Evolutionary conservation across 1,140 invertebrate species (phyloP), one percentile per base, ranked within the genome.

Genomic region (Liolophura sinensis): DNA sequence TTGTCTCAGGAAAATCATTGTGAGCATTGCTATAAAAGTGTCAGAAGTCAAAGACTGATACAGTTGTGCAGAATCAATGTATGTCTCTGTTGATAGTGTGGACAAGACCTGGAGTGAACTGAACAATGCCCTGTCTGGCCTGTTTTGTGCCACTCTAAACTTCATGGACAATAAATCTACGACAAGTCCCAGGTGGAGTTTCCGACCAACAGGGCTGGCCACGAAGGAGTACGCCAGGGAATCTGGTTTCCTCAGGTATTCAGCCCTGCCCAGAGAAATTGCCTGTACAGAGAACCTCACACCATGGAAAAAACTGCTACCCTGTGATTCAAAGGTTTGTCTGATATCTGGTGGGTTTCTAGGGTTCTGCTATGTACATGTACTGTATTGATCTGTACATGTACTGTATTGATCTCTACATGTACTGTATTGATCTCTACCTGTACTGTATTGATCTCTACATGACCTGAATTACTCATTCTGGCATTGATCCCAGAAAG

Each of bases 241-340:
- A 9, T 81, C 70, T 20, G 58, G 73, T 18, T 73, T 73, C 56
- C 62, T 93, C 51, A 87, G 93, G 70, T 98, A 98, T 87, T 90
- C 95, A 1, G 90, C 92, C 51, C 83, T 99, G 64, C 95, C 97
- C 0, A 87, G 92, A 67, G 97, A 99, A 89, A 93, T 96, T 77
- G 94, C 98, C 12, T 99, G 97, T 80, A 99, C 97, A 22, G 96
- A 99, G 87, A 99, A 99, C 87, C 87, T 99, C 71, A 99, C 97
- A 46, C 97, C 97, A 5, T 99, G 96, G 91, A 97, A 96, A 78
- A 99, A 99, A 84, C 85, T 99, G 1, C 80, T 99, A 47, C 97
- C 97, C 3, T 99, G 97, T 86, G 78, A 80, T 58, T 74, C 78
- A 31, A 81, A 84, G 74, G 82, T 82, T 64, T 60, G 71, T 48